Percentiles rank a stretch among this genome's conserved stretches.
Conservation (phyloP, 1,140 invertebrate species). For the Caenorhabditis remanei region DNA sequence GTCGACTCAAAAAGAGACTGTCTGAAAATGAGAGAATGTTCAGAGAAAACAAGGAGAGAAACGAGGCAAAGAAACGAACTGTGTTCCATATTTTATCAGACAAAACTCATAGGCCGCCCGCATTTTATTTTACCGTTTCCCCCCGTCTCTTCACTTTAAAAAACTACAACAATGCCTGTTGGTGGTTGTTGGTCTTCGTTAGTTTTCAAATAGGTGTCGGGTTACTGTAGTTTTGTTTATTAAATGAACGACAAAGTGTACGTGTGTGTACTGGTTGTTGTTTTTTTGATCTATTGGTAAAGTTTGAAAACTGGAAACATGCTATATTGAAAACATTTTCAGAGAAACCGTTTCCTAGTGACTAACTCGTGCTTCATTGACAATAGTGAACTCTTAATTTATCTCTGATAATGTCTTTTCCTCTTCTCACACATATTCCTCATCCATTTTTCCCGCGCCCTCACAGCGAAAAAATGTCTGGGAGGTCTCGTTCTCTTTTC, state of each 20-base stretch:
- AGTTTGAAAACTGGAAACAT: not conserved
- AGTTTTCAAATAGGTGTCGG: not conserved
- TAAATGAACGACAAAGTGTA: not conserved
- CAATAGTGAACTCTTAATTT: too few species aligned
- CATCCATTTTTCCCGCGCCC: not conserved
- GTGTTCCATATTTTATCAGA: slow-evolving; percentile 43
- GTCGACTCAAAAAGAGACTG: not conserved
- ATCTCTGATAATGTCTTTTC: too few species aligned
- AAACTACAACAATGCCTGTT: not conserved
- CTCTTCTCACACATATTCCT: not conserved
- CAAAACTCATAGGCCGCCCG: slow-evolving; percentile 15
- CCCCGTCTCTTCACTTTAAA: not conserved
- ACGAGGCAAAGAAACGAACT: slow-evolving; percentile 17
- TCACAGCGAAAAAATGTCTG: slow-evolving; percentile 11
- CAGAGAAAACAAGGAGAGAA: not conserved
- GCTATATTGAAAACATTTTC: not conserved
- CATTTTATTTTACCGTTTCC: not conserved
- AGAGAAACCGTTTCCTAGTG: not conserved
- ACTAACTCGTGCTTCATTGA: too few species aligned
- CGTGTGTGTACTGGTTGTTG: not conserved
- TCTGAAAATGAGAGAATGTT: slow-evolving; percentile 46
- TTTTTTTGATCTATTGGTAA: not conserved
- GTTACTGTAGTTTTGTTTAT: slow-evolving; percentile 43
- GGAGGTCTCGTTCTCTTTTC: slow-evolving; percentile 29
- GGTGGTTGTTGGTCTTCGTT: not conserved